Evolutionary conservation across 1,140 invertebrate genomes (phyloP), one percentile per base, ranked within the genome.

Genomic region (Steinernema feltiae): DNA sequence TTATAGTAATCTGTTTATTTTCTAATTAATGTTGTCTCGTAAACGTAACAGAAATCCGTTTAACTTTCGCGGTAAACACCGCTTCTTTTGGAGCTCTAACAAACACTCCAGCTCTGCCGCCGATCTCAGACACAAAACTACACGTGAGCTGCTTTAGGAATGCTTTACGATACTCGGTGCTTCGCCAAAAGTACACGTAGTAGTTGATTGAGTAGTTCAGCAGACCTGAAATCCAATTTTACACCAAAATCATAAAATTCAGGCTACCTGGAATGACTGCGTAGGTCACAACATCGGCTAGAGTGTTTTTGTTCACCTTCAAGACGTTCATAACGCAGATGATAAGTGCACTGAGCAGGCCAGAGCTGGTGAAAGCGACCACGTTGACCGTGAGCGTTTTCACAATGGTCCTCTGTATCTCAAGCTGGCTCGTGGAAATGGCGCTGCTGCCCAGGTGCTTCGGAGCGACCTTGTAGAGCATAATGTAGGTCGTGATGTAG

Each of bases 101-200:
- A n/a, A n/a, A n/a, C n/a, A n/a, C n/a, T n/a, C n/a, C n/a, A n/a
- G n/a, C n/a, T n/a, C n/a, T n/a, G n/a, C n/a, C n/a, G n/a, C n/a
- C n/a, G n/a, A n/a, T 69, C 35, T 41, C 18, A 41, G 35, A 41
- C 18, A 41, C 7, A 41, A 7, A 41, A 7, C 35, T 18, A 41
- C 7, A 41, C 7, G 18, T 7, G 35, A 63, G 24, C 24, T 63
- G 53, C 24, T 63, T 63, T 63, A 15, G 7, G 53, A 63, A 63
- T 3, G 53, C 53, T 3, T 7, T 27, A 3, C 24, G 53, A 63
- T 63, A 63, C 24, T 63, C 53, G 24, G 12, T 63, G 24, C 53
- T 63, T 27, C 53, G 7, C 53, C 53, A 63, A 63, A 63, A 63
- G 53, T 63, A 63, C 53, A 63, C 53, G 53, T 63, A 63, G 53